A percentile compares a stretch with the other conserved stretches of the same genome.
Evolutionary conservation across 2,797 vertebrate species (phyloP).

Genomic region (Lagodon rhomboides): DNA sequence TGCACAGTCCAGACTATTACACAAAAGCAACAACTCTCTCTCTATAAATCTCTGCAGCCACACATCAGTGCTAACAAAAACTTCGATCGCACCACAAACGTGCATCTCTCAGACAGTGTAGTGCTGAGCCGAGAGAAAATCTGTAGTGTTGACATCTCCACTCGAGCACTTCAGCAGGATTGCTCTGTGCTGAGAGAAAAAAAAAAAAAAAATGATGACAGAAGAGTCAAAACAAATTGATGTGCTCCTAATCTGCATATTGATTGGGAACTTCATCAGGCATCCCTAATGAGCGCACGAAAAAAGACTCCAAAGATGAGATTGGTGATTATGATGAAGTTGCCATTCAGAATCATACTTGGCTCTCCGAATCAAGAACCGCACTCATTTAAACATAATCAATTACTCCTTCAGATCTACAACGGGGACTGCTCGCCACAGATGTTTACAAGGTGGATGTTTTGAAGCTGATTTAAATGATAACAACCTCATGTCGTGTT

Average conservation of each 20-base stretch:
- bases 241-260: conserved; percentile 84
- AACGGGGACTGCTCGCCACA: conserved; percentile 45
- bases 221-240: conserved; percentile 78
- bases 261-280: conserved; percentile 87
- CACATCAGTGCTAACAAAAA: neutral
- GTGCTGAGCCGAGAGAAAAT: conserved; percentile 29
- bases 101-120: conserved; percentile 7
- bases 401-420: conserved; percentile 63
- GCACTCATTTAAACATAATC: conserved; percentile 63
- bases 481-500: conserved; percentile 24
- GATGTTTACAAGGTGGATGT: conserved; percentile 63
- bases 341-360: conserved; percentile 70
- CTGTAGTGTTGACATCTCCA: conserved; percentile 49
- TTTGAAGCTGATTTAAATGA: conserved; percentile 42
- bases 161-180: conserved; percentile 29
- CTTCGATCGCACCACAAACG: conserved; percentile 13
- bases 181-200: conserved; percentile 28
- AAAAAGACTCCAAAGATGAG: conserved; percentile 72
- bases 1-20: neutral
- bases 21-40: conserved; percentile 8
- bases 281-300: conserved; percentile 80
- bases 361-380: conserved; percentile 70
- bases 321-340: conserved; percentile 80
- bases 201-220: conserved; percentile 29
- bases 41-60: neutral